Base-by-base conservation (phyloP, 2,888 invertebrate genomes). In the Entomobrya multifasciata region DNA sequence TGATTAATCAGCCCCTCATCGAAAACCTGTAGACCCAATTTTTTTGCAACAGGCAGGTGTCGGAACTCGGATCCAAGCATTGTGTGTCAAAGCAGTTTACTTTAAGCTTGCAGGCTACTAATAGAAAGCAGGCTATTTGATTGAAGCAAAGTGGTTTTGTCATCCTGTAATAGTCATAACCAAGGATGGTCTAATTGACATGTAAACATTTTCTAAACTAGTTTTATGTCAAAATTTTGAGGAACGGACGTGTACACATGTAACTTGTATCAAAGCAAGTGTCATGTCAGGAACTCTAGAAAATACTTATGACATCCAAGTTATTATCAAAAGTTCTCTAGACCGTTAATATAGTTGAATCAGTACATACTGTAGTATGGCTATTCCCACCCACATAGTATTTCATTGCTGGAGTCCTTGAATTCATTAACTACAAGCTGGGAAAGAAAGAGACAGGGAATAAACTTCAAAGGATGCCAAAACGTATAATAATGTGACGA, bases 131-230 rank as follows among this genome's bases (percentile, higher is more conserved):
- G n/a, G n/a, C n/a, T n/a, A 57, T 5, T 25, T 0, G 25, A 52
- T 17, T 70, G 47, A 27, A 72, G 27, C 15, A 25, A 57, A 57
- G 25, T 25, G 25, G 57, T 6, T 22, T 4, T 57, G 57, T 60
- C 60, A 30, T 15, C 60, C n/a, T n/a, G n/a, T n/a, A n/a, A 55
- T 20, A 55, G 22, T 17, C 6, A 22, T 55, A 55, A 36, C 8
- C 17, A 10, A 22, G 55, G 27, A 60, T 49, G 49, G n/a, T 49
- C 77, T 77, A 60, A 77, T 77, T 77, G 77, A 60, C 57, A 77
- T 30, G 60, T 22, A 60, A 60, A 30, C 60, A 60, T 30, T 30
- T 15, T 57, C 27, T 1, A 5, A 2, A 25, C 52, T 52, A 17
- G 5, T 52, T n/a, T n/a, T 52, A 52, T 5, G 52, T 52, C 52